phyloP scores from a whole-genome alignment of 2,888 invertebrate species.

The Eupithecia dodoneata region DNA sequence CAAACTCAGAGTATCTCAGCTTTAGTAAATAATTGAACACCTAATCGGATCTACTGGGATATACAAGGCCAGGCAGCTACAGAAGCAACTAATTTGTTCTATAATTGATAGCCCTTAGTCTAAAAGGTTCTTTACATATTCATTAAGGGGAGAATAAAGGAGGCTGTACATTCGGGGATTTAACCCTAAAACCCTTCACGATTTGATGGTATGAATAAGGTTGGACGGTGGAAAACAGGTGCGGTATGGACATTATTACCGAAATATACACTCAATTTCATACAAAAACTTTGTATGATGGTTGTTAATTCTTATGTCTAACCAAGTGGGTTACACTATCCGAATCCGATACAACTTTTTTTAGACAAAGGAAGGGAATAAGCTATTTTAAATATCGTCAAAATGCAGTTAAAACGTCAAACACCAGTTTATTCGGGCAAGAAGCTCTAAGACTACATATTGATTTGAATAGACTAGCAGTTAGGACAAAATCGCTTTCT shows the following conservation, averaged over 20 bases:
- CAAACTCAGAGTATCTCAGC: conserved; percentile 10
- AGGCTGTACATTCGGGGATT: conserved; percentile 23
- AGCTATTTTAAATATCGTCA: too few species aligned
- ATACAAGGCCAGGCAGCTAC: conserved; percentile 27
- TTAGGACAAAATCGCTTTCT: too few species aligned
- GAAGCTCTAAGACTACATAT: too few species aligned
- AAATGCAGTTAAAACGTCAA: too few species aligned
- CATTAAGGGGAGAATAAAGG: conserved; percentile 41
- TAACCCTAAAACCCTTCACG: neutral
- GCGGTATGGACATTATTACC: neutral
- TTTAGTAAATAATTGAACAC: conserved; percentile 32
- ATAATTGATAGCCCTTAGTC: conserved; percentile 35
- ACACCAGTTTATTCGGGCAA: too few species aligned
- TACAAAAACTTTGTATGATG: neutral
- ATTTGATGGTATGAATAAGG: neutral
- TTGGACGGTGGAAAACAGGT: neutral
- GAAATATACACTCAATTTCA: neutral
- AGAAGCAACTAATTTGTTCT: conserved; percentile 35
- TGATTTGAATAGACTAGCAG: too few species aligned
- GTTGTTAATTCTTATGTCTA: neutral
- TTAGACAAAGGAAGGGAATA: too few species aligned
- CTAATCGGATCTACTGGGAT: conserved; percentile 33
- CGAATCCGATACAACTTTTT: too few species aligned
- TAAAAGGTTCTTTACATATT: conserved; percentile 42
- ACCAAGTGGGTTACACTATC: too few species aligned